Base-by-base conservation (phyloP, 2,888 invertebrate genomes). In the Drosophila colorata region DNA sequence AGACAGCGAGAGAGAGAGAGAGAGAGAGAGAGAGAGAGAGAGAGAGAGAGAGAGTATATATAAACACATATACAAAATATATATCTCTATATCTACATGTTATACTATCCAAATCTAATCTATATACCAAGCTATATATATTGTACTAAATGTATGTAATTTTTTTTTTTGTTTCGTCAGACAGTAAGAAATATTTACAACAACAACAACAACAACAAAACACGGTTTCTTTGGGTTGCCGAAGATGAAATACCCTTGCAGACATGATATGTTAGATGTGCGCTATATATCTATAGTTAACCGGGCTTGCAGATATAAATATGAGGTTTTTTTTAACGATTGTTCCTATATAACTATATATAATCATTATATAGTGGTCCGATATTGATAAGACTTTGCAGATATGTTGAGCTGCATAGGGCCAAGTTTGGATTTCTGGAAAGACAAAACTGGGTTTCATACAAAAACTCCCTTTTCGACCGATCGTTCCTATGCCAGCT, bases 61-160 rank as follows among this genome's bases (percentile, higher is more conserved):
- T 57, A 51, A 44, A 56, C 44, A 60, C 31, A 52, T 53, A 57
- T 53, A 55, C n/a, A 70, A 18, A n/a, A 49, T 37, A 49, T 20
- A 43, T 28, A 38, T 53, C 66, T 52, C 25, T n/a, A 55, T 60
- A 60, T 40, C n/a, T 72, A 63, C 51, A 46, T 35, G 18, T 55
- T 44, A 23, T n/a, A 41, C 52, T 61, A 61, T 38, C n/a, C 51
- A 37, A 56, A 53, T n/a, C 43, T 44, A 60, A 66, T 40, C 38
- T 43, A 52, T 58, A 63, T 63, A 71, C 77, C 65, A 52, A 40
- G 49, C 61, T 75, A 69, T 75, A 58, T 57, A 60, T 72, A 66
- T 72, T 64, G 48, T 65, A 71, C 51, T 66, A 58, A 52, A 72
- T 66, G 51, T 58, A 46, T 71, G 65, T 71, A 51, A 48, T 60